Conservation (phyloP, 92 coral and sea anemone species). For the Porites lobata region DNA sequence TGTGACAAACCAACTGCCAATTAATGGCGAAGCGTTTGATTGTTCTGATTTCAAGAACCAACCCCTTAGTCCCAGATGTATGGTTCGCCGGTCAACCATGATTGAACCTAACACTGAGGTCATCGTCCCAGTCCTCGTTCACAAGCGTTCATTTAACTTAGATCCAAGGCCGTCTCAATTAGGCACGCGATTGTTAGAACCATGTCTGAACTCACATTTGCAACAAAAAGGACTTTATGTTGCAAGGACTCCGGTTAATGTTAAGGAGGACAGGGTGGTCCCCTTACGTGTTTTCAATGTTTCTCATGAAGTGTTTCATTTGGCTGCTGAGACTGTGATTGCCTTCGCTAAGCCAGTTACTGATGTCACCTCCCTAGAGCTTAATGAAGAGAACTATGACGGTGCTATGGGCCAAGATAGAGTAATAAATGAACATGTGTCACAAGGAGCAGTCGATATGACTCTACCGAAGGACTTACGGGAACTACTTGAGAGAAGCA, state of each 20-base stretch:
- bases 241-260: conserved; percentile 2
- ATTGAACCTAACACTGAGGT: too few relatives aligned
- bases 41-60: too few relatives aligned
- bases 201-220: background rate
- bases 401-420: background rate
- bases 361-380: conserved; percentile 25
- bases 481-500: conserved; percentile 18
- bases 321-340: conserved; percentile 42
- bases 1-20: too few relatives aligned
- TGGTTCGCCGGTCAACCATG: too few relatives aligned
- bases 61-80: too few relatives aligned
- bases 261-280: conserved; percentile 17
- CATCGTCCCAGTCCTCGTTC: too few relatives aligned
- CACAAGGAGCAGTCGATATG: background rate
- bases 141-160: background rate
- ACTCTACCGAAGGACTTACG: conserved; percentile 21
- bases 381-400: conserved; percentile 5
- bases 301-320: background rate
- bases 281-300: conserved; percentile 11
- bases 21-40: too few relatives aligned
- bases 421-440: background rate
- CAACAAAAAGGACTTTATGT: background rate
- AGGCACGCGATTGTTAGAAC: background rate
- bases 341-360: conserved; percentile 25
- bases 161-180: background rate